Evolutionary conservation across 2,888 invertebrate genomes (phyloP).

Genomic region (Xanthorhoe designata): DNA sequence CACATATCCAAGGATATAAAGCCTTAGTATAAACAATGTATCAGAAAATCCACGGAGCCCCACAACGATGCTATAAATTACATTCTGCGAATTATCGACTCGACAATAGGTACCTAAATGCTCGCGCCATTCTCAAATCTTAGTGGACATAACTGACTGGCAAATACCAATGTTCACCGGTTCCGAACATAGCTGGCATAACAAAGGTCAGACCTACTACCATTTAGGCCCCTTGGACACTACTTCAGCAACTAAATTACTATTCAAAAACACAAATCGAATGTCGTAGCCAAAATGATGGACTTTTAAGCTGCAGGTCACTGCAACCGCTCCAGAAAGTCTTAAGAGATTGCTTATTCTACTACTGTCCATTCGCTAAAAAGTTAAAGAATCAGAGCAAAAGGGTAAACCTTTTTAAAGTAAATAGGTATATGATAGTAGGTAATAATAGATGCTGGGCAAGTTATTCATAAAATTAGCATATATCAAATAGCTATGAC

Average conservation of each 20-base stretch:
- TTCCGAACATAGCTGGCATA: slow-evolving; percentile 64
- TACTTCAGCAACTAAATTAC: not conserved
- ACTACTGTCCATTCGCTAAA: too few species aligned
- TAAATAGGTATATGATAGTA: too few species aligned
- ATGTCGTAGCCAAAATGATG: too few species aligned
- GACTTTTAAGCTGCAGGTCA: too few species aligned
- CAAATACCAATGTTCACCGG: slow-evolving; percentile 60
- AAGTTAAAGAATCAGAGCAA: too few species aligned
- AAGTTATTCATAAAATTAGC: too few species aligned
- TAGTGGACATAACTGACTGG: slow-evolving; percentile 42
- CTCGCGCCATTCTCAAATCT: slow-evolving; percentile 46
- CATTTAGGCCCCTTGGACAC: slow-evolving; percentile 8
- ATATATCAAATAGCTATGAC: too few species aligned
- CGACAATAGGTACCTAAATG: slow-evolving; percentile 41
- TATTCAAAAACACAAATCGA: not conserved
- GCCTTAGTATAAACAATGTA: not conserved
- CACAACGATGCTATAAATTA: slow-evolving; percentile 15
- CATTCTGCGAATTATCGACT: slow-evolving; percentile 35
- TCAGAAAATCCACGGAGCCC: slow-evolving; percentile 1
- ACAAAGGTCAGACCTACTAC: slow-evolving; percentile 61
- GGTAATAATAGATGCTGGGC: too few species aligned
- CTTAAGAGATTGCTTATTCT: too few species aligned
- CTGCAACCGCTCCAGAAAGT: too few species aligned
- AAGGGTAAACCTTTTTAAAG: too few species aligned
- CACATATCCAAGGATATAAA: not conserved